Evolutionary conservation across 2,888 invertebrate species (phyloP).

Genomic region (Stenolophus ochropezus): DNA sequence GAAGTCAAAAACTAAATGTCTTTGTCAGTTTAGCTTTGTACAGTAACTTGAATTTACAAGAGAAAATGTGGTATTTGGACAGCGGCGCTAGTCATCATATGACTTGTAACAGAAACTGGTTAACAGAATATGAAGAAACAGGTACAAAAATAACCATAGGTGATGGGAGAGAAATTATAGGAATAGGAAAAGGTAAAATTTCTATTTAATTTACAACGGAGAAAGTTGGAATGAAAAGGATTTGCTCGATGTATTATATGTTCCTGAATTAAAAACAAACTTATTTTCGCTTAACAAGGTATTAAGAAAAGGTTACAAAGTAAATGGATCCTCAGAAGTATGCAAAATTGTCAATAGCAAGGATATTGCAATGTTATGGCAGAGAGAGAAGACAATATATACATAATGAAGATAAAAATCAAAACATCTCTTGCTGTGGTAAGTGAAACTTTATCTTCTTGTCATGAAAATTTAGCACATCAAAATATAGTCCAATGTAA

Average conservation of each 20-base stretch:
- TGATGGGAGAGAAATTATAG: not conserved
- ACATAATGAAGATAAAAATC: too few species aligned
- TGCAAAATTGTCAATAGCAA: too few species aligned
- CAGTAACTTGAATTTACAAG: not conserved
- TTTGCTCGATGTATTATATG: not conserved
- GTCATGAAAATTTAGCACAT: too few species aligned
- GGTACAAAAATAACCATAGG: not conserved
- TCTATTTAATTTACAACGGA: not conserved
- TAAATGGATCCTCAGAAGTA: too few species aligned
- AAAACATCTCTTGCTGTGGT: too few species aligned
- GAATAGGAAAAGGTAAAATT: not conserved
- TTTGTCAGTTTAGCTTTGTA: not conserved
- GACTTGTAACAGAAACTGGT: not conserved
- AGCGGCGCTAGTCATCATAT: conserved; percentile 62
- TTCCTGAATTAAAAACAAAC: not conserved
- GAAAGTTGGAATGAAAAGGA: not conserved
- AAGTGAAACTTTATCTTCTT: too few species aligned
- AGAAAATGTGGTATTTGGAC: conserved; percentile 61
- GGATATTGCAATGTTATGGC: too few species aligned
- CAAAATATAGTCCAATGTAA: too few species aligned
- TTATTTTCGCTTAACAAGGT: not conserved
- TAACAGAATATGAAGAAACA: not conserved
- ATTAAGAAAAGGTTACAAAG: not conserved
- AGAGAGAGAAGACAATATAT: too few species aligned
- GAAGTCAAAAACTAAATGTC: too few species aligned